Evolutionary conservation across 1,140 invertebrate genomes (phyloP), one percentile per base, ranked within the genome.

Genomic region (Chionoecetes opilio): DNA sequence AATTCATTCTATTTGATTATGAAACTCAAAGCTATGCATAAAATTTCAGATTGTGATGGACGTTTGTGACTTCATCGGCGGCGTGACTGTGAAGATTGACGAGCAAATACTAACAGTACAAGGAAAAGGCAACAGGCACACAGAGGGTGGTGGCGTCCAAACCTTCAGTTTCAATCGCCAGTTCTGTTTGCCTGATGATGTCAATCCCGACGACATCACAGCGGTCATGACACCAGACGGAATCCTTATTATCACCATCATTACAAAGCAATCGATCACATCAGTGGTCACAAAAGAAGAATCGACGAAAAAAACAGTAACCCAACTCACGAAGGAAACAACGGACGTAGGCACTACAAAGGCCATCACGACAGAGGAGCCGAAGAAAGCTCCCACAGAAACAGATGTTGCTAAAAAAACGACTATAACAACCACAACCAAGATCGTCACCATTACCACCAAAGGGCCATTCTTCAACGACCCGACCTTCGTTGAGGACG

Each of bases 91-190:
- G 63, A 94, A 90, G 87, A 82, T 63, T 11, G 87, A 91, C 29
- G 46, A 94, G 6, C 63, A n/a, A 17, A 46, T 46, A 31, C n/a
- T 38, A 11, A 88, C 38, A 86, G 87, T 94, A 5, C 29, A 91
- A 29, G 82, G 82, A 31, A 88, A 91, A 53, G 91, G 91, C 26
- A 38, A 53, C 32, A 86, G 82, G 6, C 41, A 94, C 37, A 94
- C 90, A 46, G 37, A 86, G 37, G 93, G 75, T 35, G 93, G 82
- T 32, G 82, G 75, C 87, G 82, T 38, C 14, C 82, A 85, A 6
- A 75, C 91, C 31, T 46, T 98, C 0, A 90, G 46, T 17, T 90
- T 90, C 88, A 41, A 46, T 26, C 37, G 38, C 17, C 88, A 46
- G 26, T 90, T 90, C 88, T 29, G 26, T 41, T 38, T 90, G 88